Conservation (phyloP, 2,797 vertebrate species). For the Ctenopoma kingsleyae region DNA sequence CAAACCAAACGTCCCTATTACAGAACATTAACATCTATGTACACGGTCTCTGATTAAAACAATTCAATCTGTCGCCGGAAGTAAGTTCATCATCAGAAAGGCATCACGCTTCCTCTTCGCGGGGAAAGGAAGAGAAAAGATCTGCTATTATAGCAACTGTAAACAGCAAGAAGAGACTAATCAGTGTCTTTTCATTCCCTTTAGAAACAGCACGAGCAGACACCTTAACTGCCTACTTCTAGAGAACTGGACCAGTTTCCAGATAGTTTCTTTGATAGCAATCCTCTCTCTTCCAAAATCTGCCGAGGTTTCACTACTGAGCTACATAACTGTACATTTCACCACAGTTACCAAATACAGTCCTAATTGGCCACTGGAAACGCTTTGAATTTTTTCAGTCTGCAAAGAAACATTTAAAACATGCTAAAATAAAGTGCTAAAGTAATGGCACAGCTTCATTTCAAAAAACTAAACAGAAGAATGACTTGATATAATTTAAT, state of each 20-base stretch:
- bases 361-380: neutral
- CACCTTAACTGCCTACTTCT: slow-evolving; percentile 19
- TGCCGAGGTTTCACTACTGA: neutral
- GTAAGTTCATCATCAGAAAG: slow-evolving; percentile 65
- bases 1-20: slow-evolving; percentile 49
- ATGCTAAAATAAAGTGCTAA: slow-evolving; percentile 61
- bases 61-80: slow-evolving; percentile 36
- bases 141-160: slow-evolving; percentile 64
- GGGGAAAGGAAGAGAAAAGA: slow-evolving; percentile 53
- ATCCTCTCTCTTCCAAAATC: neutral
- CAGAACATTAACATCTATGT: slow-evolving; percentile 64
- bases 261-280: neutral
- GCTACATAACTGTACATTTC: neutral
- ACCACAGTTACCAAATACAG: slow-evolving; percentile 11
- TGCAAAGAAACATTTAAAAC: slow-evolving; percentile 22
- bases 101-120: slow-evolving; percentile 63
- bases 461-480: slow-evolving; percentile 6
- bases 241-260: neutral
- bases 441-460: slow-evolving; percentile 46
- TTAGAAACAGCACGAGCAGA: slow-evolving; percentile 65
- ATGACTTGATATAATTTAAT: neutral
- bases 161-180: slow-evolving; percentile 68
- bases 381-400: neutral
- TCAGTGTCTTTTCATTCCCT: slow-evolving; percentile 73
- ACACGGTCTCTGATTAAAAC: slow-evolving; percentile 66